A percentile compares a stretch with the other conserved stretches of the same genome.
These are phyloP conservation scores for Bolborhynchus lineola DNA, from an alignment of 2,113 vertebrate genomes.

Conservation along the genomic window DNA sequence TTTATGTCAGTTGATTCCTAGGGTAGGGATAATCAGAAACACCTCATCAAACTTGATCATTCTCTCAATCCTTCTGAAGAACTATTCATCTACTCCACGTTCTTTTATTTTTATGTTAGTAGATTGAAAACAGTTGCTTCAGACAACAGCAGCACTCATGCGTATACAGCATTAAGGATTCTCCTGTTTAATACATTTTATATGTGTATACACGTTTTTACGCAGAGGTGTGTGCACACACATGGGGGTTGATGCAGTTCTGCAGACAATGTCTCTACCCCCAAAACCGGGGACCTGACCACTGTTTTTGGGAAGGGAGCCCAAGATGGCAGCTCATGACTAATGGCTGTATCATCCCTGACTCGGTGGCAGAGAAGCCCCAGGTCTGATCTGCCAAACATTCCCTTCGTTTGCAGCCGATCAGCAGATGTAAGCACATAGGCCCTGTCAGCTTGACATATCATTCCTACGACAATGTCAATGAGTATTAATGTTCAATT, in stretches of 20 bases:
- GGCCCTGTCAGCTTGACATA: slow-evolving; percentile 84
- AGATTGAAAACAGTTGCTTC: not conserved
- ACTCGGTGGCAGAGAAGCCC: slow-evolving; percentile 61
- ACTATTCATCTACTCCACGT: not conserved
- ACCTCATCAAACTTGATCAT: slow-evolving; percentile 13
- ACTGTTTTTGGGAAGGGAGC: slow-evolving; percentile 15
- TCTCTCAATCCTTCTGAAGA: not conserved
- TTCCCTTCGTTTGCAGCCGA: slow-evolving; percentile 66
- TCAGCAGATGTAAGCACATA: slow-evolving; percentile 79
- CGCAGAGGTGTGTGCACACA: rapidly evolving
- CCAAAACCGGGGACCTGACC: not conserved
- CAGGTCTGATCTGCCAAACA: slow-evolving; percentile 76
- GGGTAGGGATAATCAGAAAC: not conserved
- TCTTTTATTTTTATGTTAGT: not conserved
- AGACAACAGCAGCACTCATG: rapidly evolving
- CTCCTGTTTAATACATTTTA: not conserved
- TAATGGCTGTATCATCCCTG: slow-evolving; percentile 61
- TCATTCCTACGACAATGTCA: slow-evolving; percentile 81
- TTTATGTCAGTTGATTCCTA: slow-evolving; percentile 43
- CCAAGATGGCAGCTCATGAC: slow-evolving; percentile 74
- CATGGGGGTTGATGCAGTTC: rapidly evolving
- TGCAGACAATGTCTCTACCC: not conserved
- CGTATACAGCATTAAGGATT: rapidly evolving
- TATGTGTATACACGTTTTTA: rapidly evolving
- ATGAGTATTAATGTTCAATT: slow-evolving; percentile 86